A percentile compares a stretch with the other conserved stretches of the same genome.
Evolutionary conservation across 1,140 invertebrate genomes (phyloP).

Genomic region (Drosophila chauvacae): DNA sequence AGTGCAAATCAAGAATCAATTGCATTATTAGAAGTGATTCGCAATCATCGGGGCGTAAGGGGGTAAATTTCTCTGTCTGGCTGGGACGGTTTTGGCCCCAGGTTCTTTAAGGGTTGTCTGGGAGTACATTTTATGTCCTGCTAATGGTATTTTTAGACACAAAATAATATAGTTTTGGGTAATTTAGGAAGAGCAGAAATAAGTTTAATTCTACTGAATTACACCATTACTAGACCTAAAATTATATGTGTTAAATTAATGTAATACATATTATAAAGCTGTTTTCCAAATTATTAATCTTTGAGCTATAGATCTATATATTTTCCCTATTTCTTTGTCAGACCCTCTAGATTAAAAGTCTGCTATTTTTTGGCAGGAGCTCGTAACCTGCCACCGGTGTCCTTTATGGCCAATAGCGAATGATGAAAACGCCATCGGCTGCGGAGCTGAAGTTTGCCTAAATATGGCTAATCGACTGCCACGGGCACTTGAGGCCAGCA

Average conservation of each 20-base stretch:
- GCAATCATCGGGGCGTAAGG: slow-evolving; percentile 50
- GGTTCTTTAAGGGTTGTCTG: neutral
- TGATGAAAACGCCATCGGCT: slow-evolving; percentile 67
- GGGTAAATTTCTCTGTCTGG: slow-evolving; percentile 41
- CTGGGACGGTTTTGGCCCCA: neutral
- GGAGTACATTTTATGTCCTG: neutral
- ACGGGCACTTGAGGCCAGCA: slow-evolving; percentile 72
- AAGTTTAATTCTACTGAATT: neutral
- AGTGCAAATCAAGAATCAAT: slow-evolving; percentile 80
- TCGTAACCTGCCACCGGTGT: slow-evolving; percentile 58
- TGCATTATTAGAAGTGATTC: slow-evolving; percentile 75
- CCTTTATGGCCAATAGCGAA: slow-evolving; percentile 64
- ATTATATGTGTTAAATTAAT: neutral
- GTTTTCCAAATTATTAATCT: neutral
- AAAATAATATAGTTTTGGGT: neutral
- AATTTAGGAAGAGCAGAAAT: neutral
- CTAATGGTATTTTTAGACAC: neutral
- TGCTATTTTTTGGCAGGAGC: slow-evolving; percentile 25
- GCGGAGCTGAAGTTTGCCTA: slow-evolving; percentile 50
- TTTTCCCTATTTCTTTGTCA: neutral
- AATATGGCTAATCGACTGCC: slow-evolving; percentile 77
- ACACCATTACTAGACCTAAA: neutral
- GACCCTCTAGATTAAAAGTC: slow-evolving; percentile 7
- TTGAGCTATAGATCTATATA: neutral
- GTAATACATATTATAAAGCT: neutral